Evolutionary conservation across 2,797 vertebrate species (phyloP).

Genomic region (Gadopsis bispinosus): DNA sequence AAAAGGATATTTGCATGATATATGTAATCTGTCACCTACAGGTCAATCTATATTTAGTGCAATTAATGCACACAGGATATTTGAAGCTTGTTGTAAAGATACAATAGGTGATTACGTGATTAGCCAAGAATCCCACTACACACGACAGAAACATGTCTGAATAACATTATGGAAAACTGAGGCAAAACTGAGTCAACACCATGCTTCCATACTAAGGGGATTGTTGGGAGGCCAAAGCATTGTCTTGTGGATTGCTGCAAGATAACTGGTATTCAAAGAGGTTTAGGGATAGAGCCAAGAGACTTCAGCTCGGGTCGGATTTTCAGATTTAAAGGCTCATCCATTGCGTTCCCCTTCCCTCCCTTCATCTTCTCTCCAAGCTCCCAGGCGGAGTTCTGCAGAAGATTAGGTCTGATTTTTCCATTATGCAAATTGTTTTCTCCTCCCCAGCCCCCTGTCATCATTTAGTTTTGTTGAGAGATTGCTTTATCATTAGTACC

Average conservation of each 20-base stretch:
- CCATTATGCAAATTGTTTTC: constrained; percentile 82
- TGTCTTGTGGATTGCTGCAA: constrained; percentile 61
- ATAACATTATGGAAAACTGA: constrained; percentile 31
- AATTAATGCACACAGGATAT: neutral
- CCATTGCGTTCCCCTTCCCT: constrained; percentile 23
- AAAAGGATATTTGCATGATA: neutral
- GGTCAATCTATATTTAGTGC: neutral
- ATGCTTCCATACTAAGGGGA: constrained; percentile 40
- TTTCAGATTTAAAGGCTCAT: constrained; percentile 67
- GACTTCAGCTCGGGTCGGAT: constrained; percentile 53
- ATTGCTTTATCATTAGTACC: constrained; percentile 49
- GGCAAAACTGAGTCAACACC: constrained; percentile 20
- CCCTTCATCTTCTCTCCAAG: constrained; percentile 32
- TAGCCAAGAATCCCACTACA: neutral
- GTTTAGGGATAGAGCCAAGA: constrained; percentile 60
- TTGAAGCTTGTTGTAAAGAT: neutral
- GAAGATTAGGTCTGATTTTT: constrained; percentile 75
- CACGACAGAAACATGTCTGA: neutral
- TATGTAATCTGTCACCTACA: neutral
- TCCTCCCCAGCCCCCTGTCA: constrained; percentile 27
- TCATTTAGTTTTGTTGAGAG: constrained; percentile 55
- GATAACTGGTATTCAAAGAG: constrained; percentile 60
- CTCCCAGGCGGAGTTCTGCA: constrained; percentile 50
- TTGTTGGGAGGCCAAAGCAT: constrained; percentile 41
- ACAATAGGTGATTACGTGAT: neutral